phyloP scores from a whole-genome alignment of 2,888 invertebrate genomes.

The Metallyticus violacea region DNA sequence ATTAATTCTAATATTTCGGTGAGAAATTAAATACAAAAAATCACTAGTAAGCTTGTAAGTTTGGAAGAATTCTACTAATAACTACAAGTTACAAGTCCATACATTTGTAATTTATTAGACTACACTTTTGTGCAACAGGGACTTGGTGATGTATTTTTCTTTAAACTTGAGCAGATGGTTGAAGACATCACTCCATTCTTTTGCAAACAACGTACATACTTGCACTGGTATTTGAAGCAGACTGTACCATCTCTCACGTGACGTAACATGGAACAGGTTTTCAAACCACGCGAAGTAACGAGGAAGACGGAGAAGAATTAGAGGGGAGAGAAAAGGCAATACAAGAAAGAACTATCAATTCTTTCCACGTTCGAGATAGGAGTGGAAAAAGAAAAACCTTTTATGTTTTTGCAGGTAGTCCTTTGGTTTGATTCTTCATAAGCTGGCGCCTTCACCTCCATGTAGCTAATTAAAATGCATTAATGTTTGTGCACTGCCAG shows the following conservation, averaged over 20 bases:
- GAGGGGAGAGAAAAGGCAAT: neutral
- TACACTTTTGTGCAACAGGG: too few relatives aligned
- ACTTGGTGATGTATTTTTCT: too few relatives aligned
- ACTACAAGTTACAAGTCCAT: too few relatives aligned
- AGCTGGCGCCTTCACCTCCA: too few relatives aligned
- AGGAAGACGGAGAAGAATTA: neutral
- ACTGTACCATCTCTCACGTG: neutral
- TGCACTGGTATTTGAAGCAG: neutral
- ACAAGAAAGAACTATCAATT: neutral
- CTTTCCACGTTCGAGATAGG: neutral
- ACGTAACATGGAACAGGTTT: neutral
- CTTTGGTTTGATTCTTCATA: too few relatives aligned
- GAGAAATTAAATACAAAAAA: too few relatives aligned
- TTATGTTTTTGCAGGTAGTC: neutral
- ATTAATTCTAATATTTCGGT: too few relatives aligned
- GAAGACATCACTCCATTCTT: neutral
- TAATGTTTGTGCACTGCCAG: too few relatives aligned
- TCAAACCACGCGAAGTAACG: neutral
- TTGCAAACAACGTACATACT: neutral
- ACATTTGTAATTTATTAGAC: too few relatives aligned
- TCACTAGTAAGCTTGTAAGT: too few relatives aligned
- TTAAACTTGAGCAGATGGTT: neutral
- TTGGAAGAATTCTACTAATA: too few relatives aligned
- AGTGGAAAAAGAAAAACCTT: neutral
- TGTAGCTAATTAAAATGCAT: too few relatives aligned